Percentiles rank a stretch among this genome's conserved stretches.
Conservation (phyloP, 64 coral and sea anemone species). For the Dendronephthya gigantea region DNA sequence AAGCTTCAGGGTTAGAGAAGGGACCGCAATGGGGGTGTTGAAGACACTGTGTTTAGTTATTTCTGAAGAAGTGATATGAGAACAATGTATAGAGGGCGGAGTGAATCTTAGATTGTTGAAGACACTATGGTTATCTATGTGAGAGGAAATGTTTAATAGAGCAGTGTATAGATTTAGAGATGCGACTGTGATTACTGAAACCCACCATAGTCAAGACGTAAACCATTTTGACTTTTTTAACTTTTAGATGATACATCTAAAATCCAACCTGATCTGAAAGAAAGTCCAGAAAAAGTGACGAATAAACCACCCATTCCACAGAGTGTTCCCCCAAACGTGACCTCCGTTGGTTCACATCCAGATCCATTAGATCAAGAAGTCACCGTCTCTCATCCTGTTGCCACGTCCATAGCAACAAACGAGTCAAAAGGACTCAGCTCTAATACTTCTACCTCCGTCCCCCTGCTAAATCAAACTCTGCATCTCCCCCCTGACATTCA, state of each 20-base stretch:
- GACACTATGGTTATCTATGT: too few relatives aligned
- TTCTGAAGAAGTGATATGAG: too few relatives aligned
- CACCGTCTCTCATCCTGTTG: background rate
- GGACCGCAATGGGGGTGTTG: too few relatives aligned
- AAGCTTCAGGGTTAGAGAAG: too few relatives aligned
- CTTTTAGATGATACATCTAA: background rate
- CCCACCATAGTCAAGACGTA: background rate
- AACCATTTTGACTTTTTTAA: background rate
- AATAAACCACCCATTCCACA: background rate
- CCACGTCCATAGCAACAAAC: background rate
- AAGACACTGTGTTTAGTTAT: too few relatives aligned
- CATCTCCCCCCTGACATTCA: background rate
- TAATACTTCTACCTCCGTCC: background rate
- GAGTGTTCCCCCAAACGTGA: background rate
- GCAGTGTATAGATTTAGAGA: too few relatives aligned
- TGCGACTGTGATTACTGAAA: too few relatives aligned
- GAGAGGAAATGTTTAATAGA: too few relatives aligned
- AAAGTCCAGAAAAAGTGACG: background rate
- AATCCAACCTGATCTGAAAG: background rate
- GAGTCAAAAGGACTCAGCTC: background rate
- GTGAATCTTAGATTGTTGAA: too few relatives aligned
- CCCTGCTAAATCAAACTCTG: background rate
- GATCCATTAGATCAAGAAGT: background rate
- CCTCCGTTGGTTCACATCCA: background rate
- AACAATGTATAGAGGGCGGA: too few relatives aligned